phyloP scores from a whole-genome alignment of 2,797 vertebrate species.

The Trachops cirrhosus region DNA sequence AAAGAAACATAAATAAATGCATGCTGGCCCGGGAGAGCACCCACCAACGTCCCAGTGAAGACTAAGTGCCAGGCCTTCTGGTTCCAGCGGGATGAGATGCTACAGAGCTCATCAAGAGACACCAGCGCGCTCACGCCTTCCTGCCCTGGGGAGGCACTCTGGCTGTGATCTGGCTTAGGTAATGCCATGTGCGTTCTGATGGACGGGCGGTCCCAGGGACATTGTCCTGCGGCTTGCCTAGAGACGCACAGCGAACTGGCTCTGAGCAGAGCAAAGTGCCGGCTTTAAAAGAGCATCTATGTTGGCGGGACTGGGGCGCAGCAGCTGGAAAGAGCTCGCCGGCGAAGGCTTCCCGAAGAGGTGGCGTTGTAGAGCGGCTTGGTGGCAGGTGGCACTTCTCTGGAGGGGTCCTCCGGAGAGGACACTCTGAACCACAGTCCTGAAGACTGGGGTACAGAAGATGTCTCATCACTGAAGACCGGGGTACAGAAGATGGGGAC shows the following conservation, averaged over 20 bases:
- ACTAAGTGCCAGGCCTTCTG: conserved; percentile 10
- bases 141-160: not conserved
- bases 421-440: not conserved
- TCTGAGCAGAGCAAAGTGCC: no score
- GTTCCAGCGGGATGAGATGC: not conserved
- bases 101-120: not conserved
- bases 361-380: no score
- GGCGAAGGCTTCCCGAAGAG: not conserved
- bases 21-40: not conserved
- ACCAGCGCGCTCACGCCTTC: not conserved
- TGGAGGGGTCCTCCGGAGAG: not conserved
- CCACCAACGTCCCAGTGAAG: not conserved
- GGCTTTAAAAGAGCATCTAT: no score
- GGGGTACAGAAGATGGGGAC: accelerated
- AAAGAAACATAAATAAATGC: not conserved
- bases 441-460: not conserved
- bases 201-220: no score
- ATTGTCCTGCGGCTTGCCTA: no score
- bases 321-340: no score
- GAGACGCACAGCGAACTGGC: no score
- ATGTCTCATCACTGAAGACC: accelerated
- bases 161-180: not conserved
- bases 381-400: not conserved
- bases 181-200: accelerated
- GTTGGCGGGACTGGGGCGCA: no score